These are phyloP conservation scores for Aphidoletes aphidimyza DNA, from an alignment of 2,888 invertebrate species.

Conservation along the genomic window DNA sequence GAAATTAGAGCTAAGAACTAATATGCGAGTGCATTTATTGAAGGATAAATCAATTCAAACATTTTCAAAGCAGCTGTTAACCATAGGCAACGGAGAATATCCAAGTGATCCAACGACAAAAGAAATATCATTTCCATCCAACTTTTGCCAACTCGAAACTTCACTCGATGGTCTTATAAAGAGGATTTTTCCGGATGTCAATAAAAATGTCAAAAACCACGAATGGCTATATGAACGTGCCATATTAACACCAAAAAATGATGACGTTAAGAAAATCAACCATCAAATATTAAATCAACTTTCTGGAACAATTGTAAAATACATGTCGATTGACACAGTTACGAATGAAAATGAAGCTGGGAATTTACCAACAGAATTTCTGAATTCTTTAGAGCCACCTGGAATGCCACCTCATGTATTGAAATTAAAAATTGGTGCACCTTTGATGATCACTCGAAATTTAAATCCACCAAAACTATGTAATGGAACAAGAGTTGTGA, in stretches of 20 bases:
- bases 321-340: too few species aligned
- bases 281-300: conserved; percentile 58
- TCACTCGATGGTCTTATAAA: background rate
- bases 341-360: conserved; percentile 57
- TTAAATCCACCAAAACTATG: conserved; percentile 45
- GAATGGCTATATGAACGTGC: conserved; percentile 58
- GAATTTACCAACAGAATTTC: conserved; percentile 58
- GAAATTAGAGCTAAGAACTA: conserved; percentile 59
- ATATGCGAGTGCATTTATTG: conserved; percentile 53
- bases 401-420: conserved; percentile 20
- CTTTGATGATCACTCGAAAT: background rate
- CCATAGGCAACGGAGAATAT: background rate
- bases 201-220: background rate
- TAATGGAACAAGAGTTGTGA: conserved; percentile 13
- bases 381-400: conserved; percentile 54
- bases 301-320: conserved; percentile 58
- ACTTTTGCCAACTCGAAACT: background rate
- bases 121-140: background rate
- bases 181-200: background rate
- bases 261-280: conserved; percentile 60
- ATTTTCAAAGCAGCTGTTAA: background rate
- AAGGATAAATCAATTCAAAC: background rate
- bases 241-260: conserved; percentile 62
- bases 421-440: background rate
- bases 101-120: background rate